phyloP scores from a whole-genome alignment of 2,797 vertebrate species.

The Arnoldichthys spilopterus region DNA sequence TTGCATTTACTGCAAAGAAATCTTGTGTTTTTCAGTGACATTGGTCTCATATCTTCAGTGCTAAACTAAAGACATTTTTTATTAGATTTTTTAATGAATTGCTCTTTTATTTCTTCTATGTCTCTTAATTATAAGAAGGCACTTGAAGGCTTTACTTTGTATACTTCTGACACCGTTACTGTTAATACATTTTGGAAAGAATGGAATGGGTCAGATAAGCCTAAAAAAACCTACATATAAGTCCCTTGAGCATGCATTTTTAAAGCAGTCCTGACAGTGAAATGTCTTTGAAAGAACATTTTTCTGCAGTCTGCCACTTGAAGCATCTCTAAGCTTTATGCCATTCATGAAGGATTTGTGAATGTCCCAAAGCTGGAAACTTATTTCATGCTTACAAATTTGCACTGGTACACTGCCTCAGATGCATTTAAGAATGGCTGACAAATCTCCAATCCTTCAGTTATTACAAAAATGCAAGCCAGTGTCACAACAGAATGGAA shows the following conservation, averaged over 20 bases:
- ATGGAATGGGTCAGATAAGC: not conserved
- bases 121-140: not conserved
- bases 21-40: too few species aligned
- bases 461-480: not conserved
- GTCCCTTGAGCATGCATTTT: conserved; percentile 4
- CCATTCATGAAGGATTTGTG: conserved; percentile 18
- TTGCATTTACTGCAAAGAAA: too few species aligned
- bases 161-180: not conserved
- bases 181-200: not conserved
- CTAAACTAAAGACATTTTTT: too few species aligned
- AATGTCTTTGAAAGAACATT: conserved; percentile 7
- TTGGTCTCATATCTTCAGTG: not conserved
- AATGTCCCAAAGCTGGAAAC: conserved; percentile 12
- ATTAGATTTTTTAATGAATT: too few species aligned
- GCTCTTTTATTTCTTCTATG: too few species aligned
- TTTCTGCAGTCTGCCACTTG: conserved; percentile 2
- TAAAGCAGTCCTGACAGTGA: not conserved
- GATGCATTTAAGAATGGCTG: not conserved
- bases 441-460: conserved; percentile 17
- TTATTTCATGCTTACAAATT: conserved; percentile 14
- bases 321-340: conserved; percentile 14
- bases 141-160: not conserved
- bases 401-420: not conserved
- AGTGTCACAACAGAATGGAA: not conserved
- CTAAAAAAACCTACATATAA: not conserved